A percentile compares a stretch with the other conserved stretches of the same genome.
phyloP scores from a whole-genome alignment of 2,113 vertebrate species.

The Pituophis catenifer region DNA sequence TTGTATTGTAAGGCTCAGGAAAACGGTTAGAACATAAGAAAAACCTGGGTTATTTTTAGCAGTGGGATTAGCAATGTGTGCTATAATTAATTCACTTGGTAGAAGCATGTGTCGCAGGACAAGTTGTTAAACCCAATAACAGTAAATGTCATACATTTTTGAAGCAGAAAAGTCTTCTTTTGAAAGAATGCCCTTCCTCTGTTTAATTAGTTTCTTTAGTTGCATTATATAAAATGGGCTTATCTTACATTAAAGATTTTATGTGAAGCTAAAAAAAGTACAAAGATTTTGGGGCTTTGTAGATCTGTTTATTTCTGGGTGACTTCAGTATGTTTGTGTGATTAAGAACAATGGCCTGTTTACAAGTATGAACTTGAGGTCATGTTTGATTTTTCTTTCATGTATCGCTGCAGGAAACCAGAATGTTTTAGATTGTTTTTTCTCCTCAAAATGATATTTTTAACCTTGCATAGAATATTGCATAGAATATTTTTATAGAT shows the following conservation, averaged over 20 bases:
- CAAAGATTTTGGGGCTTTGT: fast-evolving
- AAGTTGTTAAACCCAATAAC: not conserved
- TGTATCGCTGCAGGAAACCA: not conserved
- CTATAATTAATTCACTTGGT: not conserved
- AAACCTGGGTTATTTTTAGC: slow-evolving; percentile 5
- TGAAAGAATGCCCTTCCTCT: not conserved
- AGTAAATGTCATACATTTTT: not conserved
- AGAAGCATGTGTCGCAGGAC: not conserved
- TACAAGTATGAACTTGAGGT: not conserved
- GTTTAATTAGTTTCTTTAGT: slow-evolving; percentile 6
- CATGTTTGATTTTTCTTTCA: not conserved
- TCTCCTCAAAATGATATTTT: not conserved
- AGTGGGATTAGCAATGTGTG: not conserved
- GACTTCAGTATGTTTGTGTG: fast-evolving
- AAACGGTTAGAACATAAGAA: not conserved
- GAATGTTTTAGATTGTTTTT: not conserved
- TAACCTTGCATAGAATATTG: slow-evolving; percentile 13
- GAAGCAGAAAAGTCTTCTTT: not conserved
- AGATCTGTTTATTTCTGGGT: slow-evolving; percentile 1
- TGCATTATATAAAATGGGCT: not conserved
- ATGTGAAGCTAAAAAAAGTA: not conserved
- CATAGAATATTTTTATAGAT: slow-evolving; percentile 12
- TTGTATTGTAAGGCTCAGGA: not conserved
- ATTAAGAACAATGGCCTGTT: not conserved
- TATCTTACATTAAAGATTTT: not conserved